A percentile compares a stretch with the other conserved stretches of the same genome.
phyloP scores from a whole-genome alignment of 1,140 invertebrate genomes.

The Manduca sexta region DNA sequence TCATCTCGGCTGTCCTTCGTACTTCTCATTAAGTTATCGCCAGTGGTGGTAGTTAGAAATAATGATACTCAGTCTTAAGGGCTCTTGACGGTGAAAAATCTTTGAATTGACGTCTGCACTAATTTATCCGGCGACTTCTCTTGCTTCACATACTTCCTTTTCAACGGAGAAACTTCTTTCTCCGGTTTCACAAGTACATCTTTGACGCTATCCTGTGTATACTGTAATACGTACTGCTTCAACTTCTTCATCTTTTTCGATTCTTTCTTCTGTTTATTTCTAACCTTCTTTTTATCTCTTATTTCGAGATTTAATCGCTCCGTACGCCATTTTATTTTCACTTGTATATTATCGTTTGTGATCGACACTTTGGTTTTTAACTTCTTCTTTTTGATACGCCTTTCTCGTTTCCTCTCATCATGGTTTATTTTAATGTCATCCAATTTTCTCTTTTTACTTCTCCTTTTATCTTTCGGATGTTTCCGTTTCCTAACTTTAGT shows the following conservation, averaged over 20 bases:
- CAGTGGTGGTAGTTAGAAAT: too few relatives aligned
- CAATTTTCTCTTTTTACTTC: slow-evolving; percentile 5
- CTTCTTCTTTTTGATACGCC: slow-evolving; percentile 7
- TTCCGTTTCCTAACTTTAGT: slow-evolving; percentile 7
- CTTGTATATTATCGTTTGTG: slow-evolving; percentile 29
- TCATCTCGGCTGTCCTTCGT: too few relatives aligned
- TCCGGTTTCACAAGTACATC: slow-evolving; percentile 22
- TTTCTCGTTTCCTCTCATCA: background rate
- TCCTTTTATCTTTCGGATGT: slow-evolving; percentile 18
- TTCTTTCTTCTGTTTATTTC: slow-evolving; percentile 16
- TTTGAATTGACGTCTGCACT: slow-evolving; percentile 45
- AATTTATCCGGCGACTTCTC: slow-evolving; percentile 36
- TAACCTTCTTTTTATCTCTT: slow-evolving; percentile 11
- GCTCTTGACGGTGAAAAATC: slow-evolving; percentile 35
- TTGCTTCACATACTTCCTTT: slow-evolving; percentile 25
- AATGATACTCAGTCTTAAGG: too few relatives aligned
- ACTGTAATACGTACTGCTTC: slow-evolving; percentile 43
- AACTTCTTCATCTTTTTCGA: slow-evolving; percentile 20
- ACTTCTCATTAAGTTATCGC: too few relatives aligned
- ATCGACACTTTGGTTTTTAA: slow-evolving; percentile 26
- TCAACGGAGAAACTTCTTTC: slow-evolving; percentile 23
- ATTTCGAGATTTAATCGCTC: slow-evolving; percentile 33
- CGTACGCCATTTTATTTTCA: slow-evolving; percentile 36
- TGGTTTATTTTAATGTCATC: slow-evolving; percentile 1
- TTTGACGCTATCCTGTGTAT: slow-evolving; percentile 7